Evolutionary conservation across 2,888 invertebrate genomes (phyloP).

Genomic region (Cyaniris semiargus): DNA sequence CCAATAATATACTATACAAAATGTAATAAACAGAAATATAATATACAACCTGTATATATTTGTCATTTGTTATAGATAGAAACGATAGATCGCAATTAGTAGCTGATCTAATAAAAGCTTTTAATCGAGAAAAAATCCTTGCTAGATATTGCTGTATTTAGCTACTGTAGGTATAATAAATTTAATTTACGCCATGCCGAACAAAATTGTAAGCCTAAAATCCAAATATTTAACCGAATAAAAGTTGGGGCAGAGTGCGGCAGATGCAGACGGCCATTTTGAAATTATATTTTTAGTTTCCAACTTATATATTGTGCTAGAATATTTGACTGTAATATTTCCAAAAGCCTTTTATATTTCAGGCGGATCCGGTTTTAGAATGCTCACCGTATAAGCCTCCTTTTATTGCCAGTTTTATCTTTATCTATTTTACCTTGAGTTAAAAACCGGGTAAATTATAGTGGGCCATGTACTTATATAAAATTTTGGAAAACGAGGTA

Average conservation of each 20-base stretch:
- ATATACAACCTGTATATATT: too few species aligned
- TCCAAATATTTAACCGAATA: conserved; percentile 25
- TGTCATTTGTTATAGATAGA: too few species aligned
- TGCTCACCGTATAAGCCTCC: background rate
- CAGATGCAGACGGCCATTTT: conserved; percentile 19
- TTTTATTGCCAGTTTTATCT: conserved; percentile 10
- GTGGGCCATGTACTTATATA: background rate
- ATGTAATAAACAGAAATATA: too few species aligned
- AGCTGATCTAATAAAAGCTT: background rate
- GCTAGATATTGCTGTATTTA: too few species aligned
- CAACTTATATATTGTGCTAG: conserved; percentile 20
- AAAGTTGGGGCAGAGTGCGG: conserved; percentile 22
- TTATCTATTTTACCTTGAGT: background rate
- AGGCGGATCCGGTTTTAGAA: background rate
- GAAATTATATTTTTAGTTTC: conserved; percentile 25
- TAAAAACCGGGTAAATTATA: background rate
- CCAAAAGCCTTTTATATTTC: conserved; percentile 19
- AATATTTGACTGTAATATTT: conserved; percentile 25
- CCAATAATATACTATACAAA: too few species aligned
- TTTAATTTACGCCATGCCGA: background rate
- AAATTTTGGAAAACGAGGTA: too few species aligned
- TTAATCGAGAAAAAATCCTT: background rate
- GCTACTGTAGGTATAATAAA: background rate
- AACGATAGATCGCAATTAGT: background rate
- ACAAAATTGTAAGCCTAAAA: conserved; percentile 20